Evolutionary conservation across 1,140 invertebrate species (phyloP).

Genomic region (Mizuhopecten yessoensis): DNA sequence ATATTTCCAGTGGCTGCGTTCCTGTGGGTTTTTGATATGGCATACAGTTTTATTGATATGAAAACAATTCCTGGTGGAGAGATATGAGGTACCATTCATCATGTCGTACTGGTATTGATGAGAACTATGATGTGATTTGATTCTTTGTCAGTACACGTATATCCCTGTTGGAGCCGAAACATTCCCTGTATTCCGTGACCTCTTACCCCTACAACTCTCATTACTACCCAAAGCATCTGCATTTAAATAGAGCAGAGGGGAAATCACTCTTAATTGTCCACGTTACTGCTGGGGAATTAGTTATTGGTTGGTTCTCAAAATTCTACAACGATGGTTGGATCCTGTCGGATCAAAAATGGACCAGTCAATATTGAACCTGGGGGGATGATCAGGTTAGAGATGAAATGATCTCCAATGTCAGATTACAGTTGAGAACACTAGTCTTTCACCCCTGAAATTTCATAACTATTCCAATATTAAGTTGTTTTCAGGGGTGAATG

Average conservation of each 20-base stretch:
- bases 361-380: background rate
- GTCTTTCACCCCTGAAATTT: too few species aligned
- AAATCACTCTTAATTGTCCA: background rate
- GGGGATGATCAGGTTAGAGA: background rate
- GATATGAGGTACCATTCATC: background rate
- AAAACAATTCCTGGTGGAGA: conserved; percentile 17
- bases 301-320: background rate
- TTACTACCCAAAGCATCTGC: background rate
- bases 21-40: background rate
- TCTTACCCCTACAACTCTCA: background rate
- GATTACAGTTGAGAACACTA: background rate
- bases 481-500: too few species aligned
- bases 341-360: background rate
- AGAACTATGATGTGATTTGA: background rate
- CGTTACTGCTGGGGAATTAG: background rate
- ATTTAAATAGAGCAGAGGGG: background rate
- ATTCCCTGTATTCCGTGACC: background rate
- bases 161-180: background rate
- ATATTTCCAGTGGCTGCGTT: conserved; percentile 1
- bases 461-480: too few species aligned
- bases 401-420: background rate
- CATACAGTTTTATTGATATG: conserved; percentile 29
- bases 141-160: background rate
- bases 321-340: background rate
- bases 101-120: conserved; percentile 1